Conservation (phyloP, 2,797 vertebrate species). For the Tapirus indicus region DNA sequence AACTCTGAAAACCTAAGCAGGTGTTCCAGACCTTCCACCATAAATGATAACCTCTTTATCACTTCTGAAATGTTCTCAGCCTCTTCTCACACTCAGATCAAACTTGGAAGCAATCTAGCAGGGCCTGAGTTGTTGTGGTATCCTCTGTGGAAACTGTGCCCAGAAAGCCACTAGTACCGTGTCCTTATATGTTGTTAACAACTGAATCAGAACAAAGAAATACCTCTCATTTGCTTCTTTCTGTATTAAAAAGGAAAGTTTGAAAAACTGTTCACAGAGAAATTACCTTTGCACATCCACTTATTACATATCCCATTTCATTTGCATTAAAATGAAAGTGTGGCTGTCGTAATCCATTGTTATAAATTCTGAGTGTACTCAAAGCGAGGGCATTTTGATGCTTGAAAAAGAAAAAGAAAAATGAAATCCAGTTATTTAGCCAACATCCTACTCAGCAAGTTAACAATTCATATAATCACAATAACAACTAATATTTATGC, state of each 20-base stretch:
- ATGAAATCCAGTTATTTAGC: not conserved
- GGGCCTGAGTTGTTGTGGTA: not conserved
- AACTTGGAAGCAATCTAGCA: not conserved
- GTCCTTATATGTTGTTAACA: not conserved
- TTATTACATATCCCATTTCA: slow-evolving; percentile 87
- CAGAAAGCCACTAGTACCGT: not conserved
- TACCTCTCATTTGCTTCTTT: not conserved
- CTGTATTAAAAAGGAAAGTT: not conserved
- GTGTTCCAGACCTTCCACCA: not conserved
- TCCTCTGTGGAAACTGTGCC: not conserved
- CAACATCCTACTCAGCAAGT: not conserved
- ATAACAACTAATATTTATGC: not conserved
- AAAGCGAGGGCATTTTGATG: slow-evolving; percentile 84
- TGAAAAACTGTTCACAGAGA: not conserved
- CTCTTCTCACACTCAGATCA: not conserved
- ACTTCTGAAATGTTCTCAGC: not conserved
- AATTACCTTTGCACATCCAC: slow-evolving; percentile 87
- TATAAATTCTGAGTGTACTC: slow-evolving; percentile 84
- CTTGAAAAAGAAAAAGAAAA: slow-evolving; percentile 76
- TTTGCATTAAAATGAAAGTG: slow-evolving; percentile 89
- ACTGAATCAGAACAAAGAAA: not conserved
- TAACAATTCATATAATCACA: not conserved
- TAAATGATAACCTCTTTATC: not conserved
- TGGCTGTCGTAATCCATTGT: slow-evolving; percentile 84
- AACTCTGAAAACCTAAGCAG: not conserved